Base-by-base conservation (phyloP, 2,797 vertebrate species). In the Falco biarmicus region DNA sequence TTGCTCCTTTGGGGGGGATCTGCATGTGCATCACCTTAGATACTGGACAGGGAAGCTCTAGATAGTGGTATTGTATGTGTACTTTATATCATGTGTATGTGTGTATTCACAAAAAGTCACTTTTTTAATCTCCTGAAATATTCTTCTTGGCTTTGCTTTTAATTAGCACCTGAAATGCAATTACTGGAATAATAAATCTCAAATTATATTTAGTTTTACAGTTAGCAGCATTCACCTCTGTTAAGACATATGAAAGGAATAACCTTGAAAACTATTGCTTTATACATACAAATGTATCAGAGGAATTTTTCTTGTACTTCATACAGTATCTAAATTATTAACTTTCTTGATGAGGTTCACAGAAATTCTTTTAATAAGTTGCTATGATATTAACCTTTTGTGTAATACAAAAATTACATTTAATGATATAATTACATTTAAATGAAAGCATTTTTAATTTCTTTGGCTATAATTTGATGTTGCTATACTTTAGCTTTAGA, bases 151-250 rank as follows among this genome's bases (percentile, higher is more conserved):
- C 66, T 93, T 76, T 85, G 17, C 56, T 94, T 96, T 96, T 97
- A 95, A 96, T 96, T 97, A 97, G 50, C 41, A 78, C 60, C 70
- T 4, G 11, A 87, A 96, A 84, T 94, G 88, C 74, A 96, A 96
- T 95, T 97, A 96, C 84, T 85, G 85, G 91, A 95, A 90, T 87
- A 92, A 97, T 96, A 97, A 95, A 95, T 97, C 84, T 93, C 80
- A 74, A 91, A 87, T 32, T 83, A 73, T 85, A 83, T 89, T 94
- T 90, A 89, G 95, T 93, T 96, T 96, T 96, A n/a, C 75, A 69
- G 82, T 91, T 95, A 97, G 77, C 65, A 96, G 48, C 63, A 79
- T 91, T 97, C 91, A 96, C 90, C 80, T 96, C 93, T 91, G 85
- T 93, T 93, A 95, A 97, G 74, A 95, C 77, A 86, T 96, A 95